Base-by-base conservation (phyloP, 2,797 vertebrate species). In the Lycodopsis pacificus region DNA sequence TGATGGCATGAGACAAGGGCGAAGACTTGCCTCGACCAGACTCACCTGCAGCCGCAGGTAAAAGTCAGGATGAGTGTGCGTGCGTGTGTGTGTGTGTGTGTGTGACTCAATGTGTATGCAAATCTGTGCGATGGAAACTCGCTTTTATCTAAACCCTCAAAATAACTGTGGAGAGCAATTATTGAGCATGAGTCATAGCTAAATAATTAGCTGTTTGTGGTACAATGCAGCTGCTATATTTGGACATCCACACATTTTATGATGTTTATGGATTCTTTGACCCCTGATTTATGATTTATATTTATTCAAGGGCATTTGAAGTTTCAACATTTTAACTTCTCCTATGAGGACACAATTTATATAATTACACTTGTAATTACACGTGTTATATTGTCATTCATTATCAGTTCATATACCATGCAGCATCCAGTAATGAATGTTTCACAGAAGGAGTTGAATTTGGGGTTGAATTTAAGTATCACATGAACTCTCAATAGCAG, bases 1-100 rank as follows among this genome's bases (percentile, higher is more conserved):
- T 77, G 83, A 90, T 87, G 80, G 64, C 75, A 90, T 27, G 63
- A 86, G 84, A 89, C 85, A 78, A 80, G 83, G 88, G 51, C 65
- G 62, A 87, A 78, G 79, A 84, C 64, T 82, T 38, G 66, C 56
- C 67, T 76, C 69, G 67, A 67, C 80, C 81, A 65, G 46, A 48
- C 75, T 81, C 81, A 91, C 88, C 85, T 89, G 89, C 72, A 86
- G 65, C 65, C 2, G 17, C 54, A 76, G 72, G 64, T 36, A 79
- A 77, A 30, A 70, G 54, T 65, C 70, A 64, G 51, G 6, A 20
- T 57, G 42, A 13, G 68, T 10, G 58, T 69, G 44, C 64, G 42
- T 44, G 42, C 6, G 4, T 32, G 30, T 5, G 30, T 5, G 67
- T 51, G 48, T 40, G 80, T 62, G 10, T 5, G 30, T 32, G 30